Conservation (phyloP, 35 echinoderm and acorn worm genomes). For the Stichopus chloronotus region DNA sequence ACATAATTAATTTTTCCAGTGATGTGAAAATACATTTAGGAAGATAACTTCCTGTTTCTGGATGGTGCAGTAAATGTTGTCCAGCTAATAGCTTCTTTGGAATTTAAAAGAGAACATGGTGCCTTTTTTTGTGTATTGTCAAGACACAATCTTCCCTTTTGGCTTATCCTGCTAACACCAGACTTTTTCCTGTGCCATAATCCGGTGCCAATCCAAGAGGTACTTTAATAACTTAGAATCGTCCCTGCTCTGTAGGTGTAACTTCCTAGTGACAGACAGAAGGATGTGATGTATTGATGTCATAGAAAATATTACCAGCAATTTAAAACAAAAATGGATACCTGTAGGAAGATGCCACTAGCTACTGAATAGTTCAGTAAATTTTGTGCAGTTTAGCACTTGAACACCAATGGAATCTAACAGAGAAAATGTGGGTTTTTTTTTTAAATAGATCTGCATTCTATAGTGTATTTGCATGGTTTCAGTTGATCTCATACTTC, state of each 20-base stretch:
- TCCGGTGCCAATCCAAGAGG: background rate
- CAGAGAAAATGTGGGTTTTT: too few relatives aligned
- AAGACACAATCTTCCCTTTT: background rate
- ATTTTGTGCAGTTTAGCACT: too few relatives aligned
- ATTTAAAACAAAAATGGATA: too few relatives aligned
- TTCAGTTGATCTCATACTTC: background rate
- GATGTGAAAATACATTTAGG: too few relatives aligned
- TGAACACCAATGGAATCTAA: background rate
- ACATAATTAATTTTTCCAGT: background rate
- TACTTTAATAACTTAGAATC: background rate
- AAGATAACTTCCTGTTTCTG: too few relatives aligned
- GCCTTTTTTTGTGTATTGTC: background rate
- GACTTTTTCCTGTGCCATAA: slow-evolving; percentile 26
- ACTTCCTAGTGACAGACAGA: background rate
- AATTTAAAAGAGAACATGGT: too few relatives aligned
- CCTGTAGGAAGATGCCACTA: too few relatives aligned
- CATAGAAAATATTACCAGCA: background rate
- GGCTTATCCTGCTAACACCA: slow-evolving; percentile 37
- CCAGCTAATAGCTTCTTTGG: too few relatives aligned
- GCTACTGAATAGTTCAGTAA: too few relatives aligned
- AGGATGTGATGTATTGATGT: background rate
- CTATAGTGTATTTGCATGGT: too few relatives aligned
- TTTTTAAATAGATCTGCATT: too few relatives aligned
- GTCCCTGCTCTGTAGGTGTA: background rate
- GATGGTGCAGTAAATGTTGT: too few relatives aligned